A percentile compares a stretch with the other conserved stretches of the same genome.
These are phyloP conservation scores for Lepas anatifera DNA, from an alignment of 2,888 invertebrate species.

Conservation along the genomic window DNA sequence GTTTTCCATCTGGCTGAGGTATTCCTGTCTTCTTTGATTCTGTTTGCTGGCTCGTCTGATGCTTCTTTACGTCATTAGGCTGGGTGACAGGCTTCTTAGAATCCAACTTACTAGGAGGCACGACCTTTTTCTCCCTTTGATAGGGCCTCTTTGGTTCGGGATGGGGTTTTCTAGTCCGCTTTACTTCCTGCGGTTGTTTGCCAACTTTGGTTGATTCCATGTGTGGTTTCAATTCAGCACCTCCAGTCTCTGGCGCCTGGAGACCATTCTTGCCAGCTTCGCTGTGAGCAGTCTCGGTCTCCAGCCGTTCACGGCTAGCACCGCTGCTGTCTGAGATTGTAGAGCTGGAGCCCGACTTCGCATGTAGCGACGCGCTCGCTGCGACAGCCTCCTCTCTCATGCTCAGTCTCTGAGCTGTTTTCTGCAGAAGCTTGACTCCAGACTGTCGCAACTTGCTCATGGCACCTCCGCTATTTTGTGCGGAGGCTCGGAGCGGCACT, in stretches of 20 bases:
- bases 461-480: not conserved
- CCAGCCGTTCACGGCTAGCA: not conserved
- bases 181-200: not conserved
- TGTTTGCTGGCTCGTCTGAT: not conserved
- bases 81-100: too few species aligned
- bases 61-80: too few species aligned
- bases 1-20: not conserved
- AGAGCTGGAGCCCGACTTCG: not conserved
- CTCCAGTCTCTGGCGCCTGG: not conserved
- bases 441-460: slow-evolving; percentile 1
- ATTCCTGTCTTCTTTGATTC: not conserved
- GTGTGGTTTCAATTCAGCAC: not conserved
- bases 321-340: not conserved
- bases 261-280: too few species aligned
- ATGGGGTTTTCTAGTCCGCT: not conserved
- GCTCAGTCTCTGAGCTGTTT: not conserved
- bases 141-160: not conserved
- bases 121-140: too few species aligned
- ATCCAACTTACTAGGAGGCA: too few species aligned
- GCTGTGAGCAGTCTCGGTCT: not conserved
- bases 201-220: not conserved
- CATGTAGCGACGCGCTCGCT: not conserved
- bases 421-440: not conserved
- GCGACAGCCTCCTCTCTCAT: not conserved
- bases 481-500: not conserved